A percentile compares a stretch with the other conserved stretches of the same genome.
Evolutionary conservation across 2,797 vertebrate species (phyloP).

Genomic region (Pipistrellus kuhlii): DNA sequence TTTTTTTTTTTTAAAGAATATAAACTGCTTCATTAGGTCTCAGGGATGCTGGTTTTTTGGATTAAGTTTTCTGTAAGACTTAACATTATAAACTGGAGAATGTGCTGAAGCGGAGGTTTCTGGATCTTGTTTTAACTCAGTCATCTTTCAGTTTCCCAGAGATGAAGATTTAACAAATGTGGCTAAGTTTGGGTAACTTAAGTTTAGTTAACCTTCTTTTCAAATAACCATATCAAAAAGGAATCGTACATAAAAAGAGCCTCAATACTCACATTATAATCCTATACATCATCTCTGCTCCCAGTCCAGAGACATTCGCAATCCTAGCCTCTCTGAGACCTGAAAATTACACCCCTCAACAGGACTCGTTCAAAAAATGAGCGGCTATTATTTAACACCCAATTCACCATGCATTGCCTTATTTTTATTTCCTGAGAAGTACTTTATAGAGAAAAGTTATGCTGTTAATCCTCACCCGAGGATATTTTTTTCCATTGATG

Average conservation of each 20-base stretch:
- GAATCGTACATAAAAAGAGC: background rate
- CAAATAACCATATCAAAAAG: conserved; percentile 40
- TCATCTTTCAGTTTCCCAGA: conserved; percentile 43
- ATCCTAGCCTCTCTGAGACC: background rate
- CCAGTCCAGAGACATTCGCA: background rate
- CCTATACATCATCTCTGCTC: background rate
- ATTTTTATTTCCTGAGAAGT: conserved; percentile 47
- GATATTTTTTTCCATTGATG: no score
- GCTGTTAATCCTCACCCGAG: no score
- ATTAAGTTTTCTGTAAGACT: conserved; percentile 3
- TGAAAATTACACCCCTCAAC: background rate
- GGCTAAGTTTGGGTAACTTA: conserved; percentile 39
- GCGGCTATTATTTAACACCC: background rate
- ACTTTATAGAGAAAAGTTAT: background rate
- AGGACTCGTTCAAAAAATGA: background rate
- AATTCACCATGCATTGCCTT: background rate
- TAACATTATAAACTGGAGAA: conserved; percentile 9
- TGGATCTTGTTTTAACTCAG: conserved; percentile 18
- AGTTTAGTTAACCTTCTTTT: conserved; percentile 5
- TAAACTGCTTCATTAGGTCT: background rate
- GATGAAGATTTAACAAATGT: conserved; percentile 32
- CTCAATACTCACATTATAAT: background rate
- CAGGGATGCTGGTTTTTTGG: background rate
- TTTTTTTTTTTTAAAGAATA: background rate
- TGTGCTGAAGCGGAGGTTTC: background rate